Evolutionary conservation across 1,140 invertebrate species (phyloP).

Genomic region (Lepidostoma basale): DNA sequence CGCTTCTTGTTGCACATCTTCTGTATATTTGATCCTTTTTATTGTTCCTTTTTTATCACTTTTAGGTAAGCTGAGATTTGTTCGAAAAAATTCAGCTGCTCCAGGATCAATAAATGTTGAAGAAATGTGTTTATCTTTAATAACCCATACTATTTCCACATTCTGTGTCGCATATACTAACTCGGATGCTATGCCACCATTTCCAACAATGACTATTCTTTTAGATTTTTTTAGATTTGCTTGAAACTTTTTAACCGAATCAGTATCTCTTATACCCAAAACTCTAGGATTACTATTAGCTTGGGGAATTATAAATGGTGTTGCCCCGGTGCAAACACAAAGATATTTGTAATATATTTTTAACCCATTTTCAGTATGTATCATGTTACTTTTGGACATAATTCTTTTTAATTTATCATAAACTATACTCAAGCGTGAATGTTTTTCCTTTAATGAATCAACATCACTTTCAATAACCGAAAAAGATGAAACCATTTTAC

Average conservation of each 20-base stretch:
- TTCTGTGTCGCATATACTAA: constrained; percentile 86
- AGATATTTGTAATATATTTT: constrained; percentile 78
- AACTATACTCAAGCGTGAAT: constrained; percentile 68
- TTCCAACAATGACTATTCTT: constrained; percentile 86
- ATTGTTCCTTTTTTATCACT: constrained; percentile 52
- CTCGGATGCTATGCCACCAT: constrained; percentile 98
- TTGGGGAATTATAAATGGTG: constrained; percentile 76
- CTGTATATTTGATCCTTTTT: constrained; percentile 75
- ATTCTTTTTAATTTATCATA: constrained; percentile 68
- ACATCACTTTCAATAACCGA: constrained; percentile 79
- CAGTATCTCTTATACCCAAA: constrained; percentile 93
- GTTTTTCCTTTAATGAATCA: constrained; percentile 62
- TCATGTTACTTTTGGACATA: constrained; percentile 59
- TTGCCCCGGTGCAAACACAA: constrained; percentile 89
- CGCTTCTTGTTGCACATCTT: constrained; percentile 55
- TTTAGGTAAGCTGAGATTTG: constrained; percentile 51
- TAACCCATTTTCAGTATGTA: constrained; percentile 60
- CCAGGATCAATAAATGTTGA: constrained; percentile 94
- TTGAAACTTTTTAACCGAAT: constrained; percentile 86
- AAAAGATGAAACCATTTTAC: constrained; percentile 82
- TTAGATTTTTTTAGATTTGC: constrained; percentile 69
- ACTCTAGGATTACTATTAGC: constrained; percentile 69
- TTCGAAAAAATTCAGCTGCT: constrained; percentile 92
- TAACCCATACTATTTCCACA: constrained; percentile 89
- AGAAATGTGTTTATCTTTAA: constrained; percentile 91